Conservation (phyloP, 2,888 invertebrate species). For the Drosophila anomalipes region DNA sequence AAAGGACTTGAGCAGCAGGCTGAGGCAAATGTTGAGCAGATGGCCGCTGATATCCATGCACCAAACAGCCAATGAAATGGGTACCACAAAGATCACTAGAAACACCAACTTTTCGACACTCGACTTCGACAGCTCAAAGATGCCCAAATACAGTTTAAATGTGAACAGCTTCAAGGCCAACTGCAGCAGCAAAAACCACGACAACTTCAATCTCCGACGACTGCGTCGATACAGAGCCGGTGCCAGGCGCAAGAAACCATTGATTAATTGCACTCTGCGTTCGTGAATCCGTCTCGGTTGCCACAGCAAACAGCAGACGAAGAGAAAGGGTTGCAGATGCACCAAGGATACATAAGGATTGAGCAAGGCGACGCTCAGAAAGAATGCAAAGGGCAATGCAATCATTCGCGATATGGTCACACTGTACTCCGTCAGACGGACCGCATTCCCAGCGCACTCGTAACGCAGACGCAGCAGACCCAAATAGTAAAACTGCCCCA, state of each 20-base stretch:
- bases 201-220: slow-evolving; percentile 34
- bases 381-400: slow-evolving; percentile 37
- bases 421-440: slow-evolving; percentile 52
- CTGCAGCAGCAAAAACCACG: slow-evolving; percentile 53
- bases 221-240: slow-evolving; percentile 43
- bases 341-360: slow-evolving; percentile 42
- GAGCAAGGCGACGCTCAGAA: slow-evolving; percentile 30
- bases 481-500: slow-evolving; percentile 50
- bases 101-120: background rate
- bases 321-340: slow-evolving; percentile 54
- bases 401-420: slow-evolving; percentile 54
- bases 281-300: slow-evolving; percentile 38
- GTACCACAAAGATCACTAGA: slow-evolving; percentile 28
- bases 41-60: slow-evolving; percentile 50
- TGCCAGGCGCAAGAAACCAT: slow-evolving; percentile 42
- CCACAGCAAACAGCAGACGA: slow-evolving; percentile 52
- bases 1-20: slow-evolving; percentile 51
- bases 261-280: slow-evolving; percentile 39
- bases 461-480: slow-evolving; percentile 58
- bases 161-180: slow-evolving; percentile 42
- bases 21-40: slow-evolving; percentile 40
- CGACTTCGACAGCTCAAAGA: background rate
- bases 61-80: slow-evolving; percentile 51
- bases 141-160: slow-evolving; percentile 29
- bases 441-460: slow-evolving; percentile 27